Evolutionary conservation across 1,140 invertebrate genomes (phyloP).

Genomic region (Drosophila melanica): DNA sequence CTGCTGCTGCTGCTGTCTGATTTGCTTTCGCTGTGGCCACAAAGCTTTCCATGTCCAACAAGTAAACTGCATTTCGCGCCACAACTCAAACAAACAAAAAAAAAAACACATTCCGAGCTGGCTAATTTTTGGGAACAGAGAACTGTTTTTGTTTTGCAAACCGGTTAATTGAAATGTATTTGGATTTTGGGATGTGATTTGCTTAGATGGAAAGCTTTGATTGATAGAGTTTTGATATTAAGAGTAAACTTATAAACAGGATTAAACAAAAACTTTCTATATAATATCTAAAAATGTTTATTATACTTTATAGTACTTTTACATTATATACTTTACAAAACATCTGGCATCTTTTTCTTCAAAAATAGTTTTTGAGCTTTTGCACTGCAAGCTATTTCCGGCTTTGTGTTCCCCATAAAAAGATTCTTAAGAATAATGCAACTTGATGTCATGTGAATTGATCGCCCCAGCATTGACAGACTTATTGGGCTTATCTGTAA

Average conservation of each 20-base stretch:
- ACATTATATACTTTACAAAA: too few relatives aligned
- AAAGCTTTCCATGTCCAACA: conserved; percentile 39
- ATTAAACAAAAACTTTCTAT: too few relatives aligned
- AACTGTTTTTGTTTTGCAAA: conserved; percentile 5
- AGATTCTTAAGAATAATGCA: conserved; percentile 28
- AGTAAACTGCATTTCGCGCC: conserved; percentile 43
- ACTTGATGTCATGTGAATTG: conserved; percentile 41
- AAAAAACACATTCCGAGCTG: conserved; percentile 1
- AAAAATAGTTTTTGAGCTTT: too few relatives aligned
- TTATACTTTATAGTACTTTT: too few relatives aligned
- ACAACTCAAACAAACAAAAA: not conserved
- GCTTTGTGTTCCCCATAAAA: conserved; percentile 6
- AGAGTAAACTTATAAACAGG: too few relatives aligned
- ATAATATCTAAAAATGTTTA: too few relatives aligned
- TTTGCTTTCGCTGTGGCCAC: conserved; percentile 38
- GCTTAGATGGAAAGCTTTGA: too few relatives aligned
- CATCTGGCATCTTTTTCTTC: too few relatives aligned
- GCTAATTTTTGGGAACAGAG: not conserved
- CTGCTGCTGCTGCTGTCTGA: conserved; percentile 20
- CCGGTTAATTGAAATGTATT: conserved; percentile 25
- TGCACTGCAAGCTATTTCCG: not conserved
- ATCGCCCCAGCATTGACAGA: conserved; percentile 45
- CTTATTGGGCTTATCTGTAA: conserved; percentile 45
- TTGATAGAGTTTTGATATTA: too few relatives aligned
- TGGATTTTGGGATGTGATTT: not conserved